Evolutionary conservation across 2,113 vertebrate species (phyloP).

Genomic region (Crotalus viridis): DNA sequence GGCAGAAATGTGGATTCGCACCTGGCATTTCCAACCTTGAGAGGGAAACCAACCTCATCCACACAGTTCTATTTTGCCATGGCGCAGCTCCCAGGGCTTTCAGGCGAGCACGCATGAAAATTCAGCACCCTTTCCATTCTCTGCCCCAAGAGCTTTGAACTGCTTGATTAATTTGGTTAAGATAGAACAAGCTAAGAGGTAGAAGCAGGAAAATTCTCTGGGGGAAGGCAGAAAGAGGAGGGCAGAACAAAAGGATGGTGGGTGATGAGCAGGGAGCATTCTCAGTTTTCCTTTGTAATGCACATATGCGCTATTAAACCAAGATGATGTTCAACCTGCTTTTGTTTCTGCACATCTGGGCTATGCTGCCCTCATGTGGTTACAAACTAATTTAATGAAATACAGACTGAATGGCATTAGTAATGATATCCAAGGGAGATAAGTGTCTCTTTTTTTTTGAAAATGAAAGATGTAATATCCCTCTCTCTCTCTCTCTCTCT

Average conservation of each 20-base stretch:
- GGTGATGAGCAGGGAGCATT: no score
- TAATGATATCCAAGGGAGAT: not conserved
- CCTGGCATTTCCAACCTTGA: not conserved
- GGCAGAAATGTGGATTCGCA: not conserved
- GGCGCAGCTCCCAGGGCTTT: no score
- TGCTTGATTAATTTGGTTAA: not conserved
- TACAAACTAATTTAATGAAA: not conserved
- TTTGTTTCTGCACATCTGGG: not conserved
- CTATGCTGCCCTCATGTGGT: constrained; percentile 16
- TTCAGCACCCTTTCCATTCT: not conserved
- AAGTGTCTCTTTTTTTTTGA: no score
- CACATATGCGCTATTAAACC: not conserved
- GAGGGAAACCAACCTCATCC: not conserved
- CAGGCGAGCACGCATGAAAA: not conserved
- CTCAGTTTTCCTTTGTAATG: not conserved
- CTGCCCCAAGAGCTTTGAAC: not conserved
- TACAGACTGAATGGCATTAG: not conserved
- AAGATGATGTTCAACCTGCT: not conserved
- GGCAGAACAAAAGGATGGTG: not conserved
- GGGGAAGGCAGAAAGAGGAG: not conserved
- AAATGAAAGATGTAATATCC: not conserved
- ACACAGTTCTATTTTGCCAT: not conserved
- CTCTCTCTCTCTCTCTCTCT: not conserved
- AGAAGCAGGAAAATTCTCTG: not conserved
- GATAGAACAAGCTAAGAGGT: not conserved